These are phyloP conservation scores for Polyodon spathula DNA, from an alignment of 2,113 vertebrate genomes.

Conservation along the genomic window DNA sequence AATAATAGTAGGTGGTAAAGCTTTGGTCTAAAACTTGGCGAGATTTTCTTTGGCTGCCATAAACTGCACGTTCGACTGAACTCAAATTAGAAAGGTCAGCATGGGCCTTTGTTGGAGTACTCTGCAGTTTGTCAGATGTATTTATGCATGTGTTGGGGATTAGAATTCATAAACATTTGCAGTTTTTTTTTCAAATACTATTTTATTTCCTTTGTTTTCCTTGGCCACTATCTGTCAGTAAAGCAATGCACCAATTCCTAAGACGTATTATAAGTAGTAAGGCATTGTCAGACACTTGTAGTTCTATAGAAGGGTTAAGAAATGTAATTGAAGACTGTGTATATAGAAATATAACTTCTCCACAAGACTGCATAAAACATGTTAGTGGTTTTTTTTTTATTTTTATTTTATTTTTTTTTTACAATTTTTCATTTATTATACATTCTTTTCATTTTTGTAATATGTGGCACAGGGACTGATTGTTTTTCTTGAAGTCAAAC, in stretches of 20 bases:
- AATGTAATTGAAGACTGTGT: no score
- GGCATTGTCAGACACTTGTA: constrained; percentile 21
- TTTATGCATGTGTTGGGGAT: constrained; percentile 74
- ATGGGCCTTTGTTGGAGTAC: constrained; percentile 43
- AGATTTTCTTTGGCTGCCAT: constrained; percentile 38
- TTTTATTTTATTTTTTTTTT: no score
- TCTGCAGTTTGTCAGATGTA: constrained; percentile 70
- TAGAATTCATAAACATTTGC: constrained; percentile 70
- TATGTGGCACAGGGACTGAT: constrained; percentile 38
- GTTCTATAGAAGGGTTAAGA: no score
- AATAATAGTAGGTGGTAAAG: constrained; percentile 16
- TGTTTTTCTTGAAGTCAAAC: constrained; percentile 38
- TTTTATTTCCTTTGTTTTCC: constrained; percentile 54
- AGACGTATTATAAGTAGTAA: constrained; percentile 43
- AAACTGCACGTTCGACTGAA: constrained; percentile 50
- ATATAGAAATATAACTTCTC: no score
- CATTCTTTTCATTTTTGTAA: constrained; percentile 17
- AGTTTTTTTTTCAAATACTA: constrained; percentile 39
- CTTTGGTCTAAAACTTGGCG: constrained; percentile 31
- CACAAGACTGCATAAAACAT: no score
- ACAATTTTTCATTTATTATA: no score
- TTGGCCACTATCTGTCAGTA: constrained; percentile 51
- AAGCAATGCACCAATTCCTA: constrained; percentile 35
- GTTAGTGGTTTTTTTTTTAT: no score
- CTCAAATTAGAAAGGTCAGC: constrained; percentile 63